Evolutionary conservation across 1,140 invertebrate genomes (phyloP).

Genomic region (Heliconius melpomene): DNA sequence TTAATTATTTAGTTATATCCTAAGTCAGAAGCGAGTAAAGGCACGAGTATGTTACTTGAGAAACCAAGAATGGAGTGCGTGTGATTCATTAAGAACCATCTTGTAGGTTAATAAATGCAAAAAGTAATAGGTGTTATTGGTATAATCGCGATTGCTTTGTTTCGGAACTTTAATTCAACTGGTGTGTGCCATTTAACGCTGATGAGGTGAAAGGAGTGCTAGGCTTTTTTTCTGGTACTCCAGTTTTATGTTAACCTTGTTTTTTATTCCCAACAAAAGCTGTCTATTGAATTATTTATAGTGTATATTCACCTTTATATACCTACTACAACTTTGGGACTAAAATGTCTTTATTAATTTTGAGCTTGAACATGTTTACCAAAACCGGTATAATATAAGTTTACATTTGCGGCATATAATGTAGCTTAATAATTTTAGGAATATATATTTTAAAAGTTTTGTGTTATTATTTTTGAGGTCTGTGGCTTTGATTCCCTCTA

Average conservation of each 20-base stretch:
- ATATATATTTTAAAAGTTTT: neutral
- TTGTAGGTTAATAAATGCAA: constrained; percentile 59
- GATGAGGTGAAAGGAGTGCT: constrained; percentile 61
- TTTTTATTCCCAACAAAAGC: constrained; percentile 21
- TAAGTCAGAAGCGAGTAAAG: neutral
- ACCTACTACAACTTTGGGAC: neutral
- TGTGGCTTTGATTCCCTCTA: too few species aligned
- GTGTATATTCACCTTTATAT: neutral
- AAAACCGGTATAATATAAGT: neutral
- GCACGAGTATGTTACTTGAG: constrained; percentile 7
- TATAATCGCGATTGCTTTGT: constrained; percentile 57
- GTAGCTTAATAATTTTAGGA: neutral
- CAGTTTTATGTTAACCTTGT: constrained; percentile 30
- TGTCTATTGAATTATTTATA: constrained; percentile 9
- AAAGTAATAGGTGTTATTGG: constrained; percentile 50
- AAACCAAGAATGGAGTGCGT: constrained; percentile 57
- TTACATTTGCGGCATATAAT: neutral
- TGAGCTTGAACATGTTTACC: neutral
- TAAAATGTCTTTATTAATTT: neutral
- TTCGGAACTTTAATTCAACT: constrained; percentile 41
- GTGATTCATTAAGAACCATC: constrained; percentile 50
- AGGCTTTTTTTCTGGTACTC: constrained; percentile 19
- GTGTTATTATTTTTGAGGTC: neutral
- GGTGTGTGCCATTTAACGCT: constrained; percentile 26
- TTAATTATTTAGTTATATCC: neutral